Base-by-base conservation (phyloP, 2,113 vertebrate genomes). In the Pluvianellus socialis region DNA sequence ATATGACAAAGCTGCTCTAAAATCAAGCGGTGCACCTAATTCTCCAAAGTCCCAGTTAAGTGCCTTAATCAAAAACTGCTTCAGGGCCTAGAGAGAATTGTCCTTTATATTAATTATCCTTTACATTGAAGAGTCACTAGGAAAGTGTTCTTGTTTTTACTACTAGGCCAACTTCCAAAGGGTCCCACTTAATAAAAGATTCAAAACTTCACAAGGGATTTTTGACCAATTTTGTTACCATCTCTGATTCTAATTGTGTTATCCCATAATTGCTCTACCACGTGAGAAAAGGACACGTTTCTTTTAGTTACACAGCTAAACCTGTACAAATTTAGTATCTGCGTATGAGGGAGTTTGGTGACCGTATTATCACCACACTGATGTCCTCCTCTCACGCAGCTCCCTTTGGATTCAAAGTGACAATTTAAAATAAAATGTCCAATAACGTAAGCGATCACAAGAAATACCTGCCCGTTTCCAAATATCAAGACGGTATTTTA, bases 71-170 rank as follows among this genome's bases (percentile, higher is more conserved):
- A 96, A 96, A 96, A 97, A 94, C 74, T 79, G 95, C 95, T 97
- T 38, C 92, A 86, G 94, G 92, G 94, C 94, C 92, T 95, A 67
- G 84, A 91, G 97, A 92, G 94, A 97, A 92, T 95, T 95, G 77
- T 91, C 94, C 96, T 94, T 92, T 96, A 87, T 70, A 94, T 97
- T 97, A 96, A 96, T 92, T 97, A 95, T 95, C 97, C 96, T 94
- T 95, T 95, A 94, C 80, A 70, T 44, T 92, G 71, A 79, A 70
- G 87, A 92, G 84, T 28, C 9, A 12, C 77, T 73, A 94, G 80
- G 45, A 96, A 86, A 72, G 53, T 21, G 66, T 75, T 95, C 74
- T 74, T 93, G 40, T 56, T 96, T 91, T 92, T 20, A 82, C 71
- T 85, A 33, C 50, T 70, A 92, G 92, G 92, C 92, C 92, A 92